Evolutionary conservation across 2,113 vertebrate genomes (phyloP).

Genomic region (Psilopsiagon aurifrons): DNA sequence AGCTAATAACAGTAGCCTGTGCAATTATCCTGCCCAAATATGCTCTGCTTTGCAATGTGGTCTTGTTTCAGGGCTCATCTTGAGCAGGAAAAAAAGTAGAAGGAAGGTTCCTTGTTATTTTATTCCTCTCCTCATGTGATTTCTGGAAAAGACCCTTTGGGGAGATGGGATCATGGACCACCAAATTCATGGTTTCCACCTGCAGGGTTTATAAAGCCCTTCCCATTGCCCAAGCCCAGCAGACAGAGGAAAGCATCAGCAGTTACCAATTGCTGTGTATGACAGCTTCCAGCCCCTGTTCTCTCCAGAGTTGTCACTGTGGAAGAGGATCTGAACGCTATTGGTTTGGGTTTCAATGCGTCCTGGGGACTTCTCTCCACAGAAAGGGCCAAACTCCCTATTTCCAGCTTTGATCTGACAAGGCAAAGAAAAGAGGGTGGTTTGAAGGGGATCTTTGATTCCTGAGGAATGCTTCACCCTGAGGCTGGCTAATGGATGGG

Average conservation of each 20-base stretch:
- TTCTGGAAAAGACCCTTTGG: neutral
- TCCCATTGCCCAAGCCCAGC: neutral
- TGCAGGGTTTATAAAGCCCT: neutral
- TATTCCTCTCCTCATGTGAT: neutral
- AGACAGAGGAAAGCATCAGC: neutral
- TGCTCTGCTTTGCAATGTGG: neutral
- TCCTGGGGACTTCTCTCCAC: conserved; percentile 85
- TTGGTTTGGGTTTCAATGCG: conserved; percentile 83
- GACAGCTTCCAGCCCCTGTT: conserved; percentile 90
- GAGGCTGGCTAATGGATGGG: neutral
- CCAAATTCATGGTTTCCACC: neutral
- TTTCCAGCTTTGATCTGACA: conserved; percentile 82
- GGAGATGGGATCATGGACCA: neutral
- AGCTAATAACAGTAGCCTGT: neutral
- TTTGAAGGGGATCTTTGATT: neutral
- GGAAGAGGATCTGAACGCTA: conserved; percentile 80
- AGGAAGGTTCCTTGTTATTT: neutral
- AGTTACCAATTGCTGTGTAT: conserved; percentile 82
- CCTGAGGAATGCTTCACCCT: neutral
- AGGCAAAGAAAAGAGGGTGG: neutral
- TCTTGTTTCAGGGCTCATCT: neutral
- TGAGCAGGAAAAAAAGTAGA: neutral
- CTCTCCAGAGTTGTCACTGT: conserved; percentile 92
- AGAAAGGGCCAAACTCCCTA: conserved; percentile 85
- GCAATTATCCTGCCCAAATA: neutral